Conservation (phyloP, 2,113 vertebrate species). For the Dipodomys stephensi region DNA sequence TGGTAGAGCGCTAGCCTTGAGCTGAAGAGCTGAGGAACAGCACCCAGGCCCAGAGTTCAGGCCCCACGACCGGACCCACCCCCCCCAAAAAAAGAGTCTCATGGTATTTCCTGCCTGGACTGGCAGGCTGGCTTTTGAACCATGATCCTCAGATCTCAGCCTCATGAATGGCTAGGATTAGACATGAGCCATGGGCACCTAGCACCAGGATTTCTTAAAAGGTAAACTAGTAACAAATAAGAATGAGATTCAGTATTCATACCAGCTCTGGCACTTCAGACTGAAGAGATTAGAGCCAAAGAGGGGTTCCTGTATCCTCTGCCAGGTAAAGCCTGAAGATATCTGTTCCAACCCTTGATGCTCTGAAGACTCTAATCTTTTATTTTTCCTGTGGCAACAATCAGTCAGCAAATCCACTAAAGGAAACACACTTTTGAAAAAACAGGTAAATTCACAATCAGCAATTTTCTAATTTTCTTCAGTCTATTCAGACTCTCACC, state of each 20-base stretch:
- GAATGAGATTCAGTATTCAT: neutral
- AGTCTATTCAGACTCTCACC: too few species aligned
- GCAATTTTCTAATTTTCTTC: neutral
- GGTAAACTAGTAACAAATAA: neutral
- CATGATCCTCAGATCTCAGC: too few species aligned
- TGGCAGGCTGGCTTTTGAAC: too few species aligned
- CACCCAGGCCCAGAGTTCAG: too few species aligned
- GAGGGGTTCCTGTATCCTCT: neutral
- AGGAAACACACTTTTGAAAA: neutral
- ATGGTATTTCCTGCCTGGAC: too few species aligned
- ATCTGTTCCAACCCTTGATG: neutral
- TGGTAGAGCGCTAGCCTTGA: too few species aligned
- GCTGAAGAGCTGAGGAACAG: too few species aligned
- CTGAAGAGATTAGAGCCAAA: neutral
- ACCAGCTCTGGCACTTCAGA: neutral
- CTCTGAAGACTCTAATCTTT: neutral
- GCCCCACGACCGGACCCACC: too few species aligned
- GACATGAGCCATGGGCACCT: too few species aligned
- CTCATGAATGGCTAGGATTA: too few species aligned
- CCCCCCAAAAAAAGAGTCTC: too few species aligned
- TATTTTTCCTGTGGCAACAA: neutral
- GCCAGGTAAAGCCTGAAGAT: neutral
- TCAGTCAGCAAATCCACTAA: neutral
- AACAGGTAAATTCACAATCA: neutral
- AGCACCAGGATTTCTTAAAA: neutral